These are phyloP conservation scores for Chlorodrepanis virens DNA, from an alignment of 2,113 vertebrate genomes.

Conservation along the genomic window DNA sequence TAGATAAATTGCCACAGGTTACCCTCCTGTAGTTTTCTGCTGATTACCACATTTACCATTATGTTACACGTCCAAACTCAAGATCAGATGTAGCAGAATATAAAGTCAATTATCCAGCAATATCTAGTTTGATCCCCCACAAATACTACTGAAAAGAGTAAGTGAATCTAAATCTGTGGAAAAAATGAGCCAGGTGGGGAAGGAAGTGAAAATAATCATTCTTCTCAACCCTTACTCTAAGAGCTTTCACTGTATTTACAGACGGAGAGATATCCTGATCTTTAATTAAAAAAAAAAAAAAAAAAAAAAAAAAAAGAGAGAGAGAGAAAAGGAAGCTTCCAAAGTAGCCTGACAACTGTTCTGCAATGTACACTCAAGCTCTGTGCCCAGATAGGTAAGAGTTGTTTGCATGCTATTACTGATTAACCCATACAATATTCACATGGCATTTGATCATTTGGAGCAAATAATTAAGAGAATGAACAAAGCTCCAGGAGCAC, in stretches of 20 bases:
- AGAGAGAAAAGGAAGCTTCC: neutral
- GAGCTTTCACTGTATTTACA: neutral
- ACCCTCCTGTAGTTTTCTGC: neutral
- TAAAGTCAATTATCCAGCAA: neutral
- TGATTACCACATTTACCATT: neutral
- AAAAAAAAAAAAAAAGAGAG: neutral
- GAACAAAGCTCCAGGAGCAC: neutral
- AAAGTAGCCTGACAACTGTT: neutral
- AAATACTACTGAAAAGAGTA: neutral
- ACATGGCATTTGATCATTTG: constrained; percentile 15
- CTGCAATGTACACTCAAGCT: neutral
- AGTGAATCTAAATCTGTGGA: neutral
- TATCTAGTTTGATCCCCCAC: neutral
- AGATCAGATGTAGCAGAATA: neutral
- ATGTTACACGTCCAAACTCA: neutral
- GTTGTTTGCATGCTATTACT: constrained; percentile 12
- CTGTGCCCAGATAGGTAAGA: neutral
- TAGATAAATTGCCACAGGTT: neutral
- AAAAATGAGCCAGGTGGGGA: fast-evolving
- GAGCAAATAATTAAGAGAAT: neutral
- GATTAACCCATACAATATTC: constrained; percentile 6
- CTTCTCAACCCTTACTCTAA: neutral
- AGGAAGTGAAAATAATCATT: neutral
- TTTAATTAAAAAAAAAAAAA: neutral
- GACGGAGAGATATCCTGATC: neutral